Evolutionary conservation across 2,888 invertebrate genomes (phyloP).

Genomic region (Pharmacophagus antenor): DNA sequence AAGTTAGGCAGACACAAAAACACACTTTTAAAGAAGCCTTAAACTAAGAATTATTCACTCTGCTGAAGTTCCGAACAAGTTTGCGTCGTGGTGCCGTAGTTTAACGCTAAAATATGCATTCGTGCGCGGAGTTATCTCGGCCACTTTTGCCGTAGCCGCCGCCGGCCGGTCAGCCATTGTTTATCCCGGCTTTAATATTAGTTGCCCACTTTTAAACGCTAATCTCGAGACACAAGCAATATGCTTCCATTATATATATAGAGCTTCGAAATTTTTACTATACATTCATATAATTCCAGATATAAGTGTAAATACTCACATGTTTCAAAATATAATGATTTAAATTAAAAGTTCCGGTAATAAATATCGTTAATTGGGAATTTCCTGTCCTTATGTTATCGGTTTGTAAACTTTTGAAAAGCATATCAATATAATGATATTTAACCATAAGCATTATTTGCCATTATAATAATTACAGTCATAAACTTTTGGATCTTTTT

Average conservation of each 20-base stretch:
- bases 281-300: not conserved
- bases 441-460: not conserved
- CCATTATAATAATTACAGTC: not conserved
- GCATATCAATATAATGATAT: too few relatives aligned
- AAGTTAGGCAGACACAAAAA: conserved; percentile 35
- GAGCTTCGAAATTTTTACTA: not conserved
- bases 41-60: conserved; percentile 69
- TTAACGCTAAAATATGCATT: conserved; percentile 76
- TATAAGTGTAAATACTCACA: not conserved
- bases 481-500: too few relatives aligned
- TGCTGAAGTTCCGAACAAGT: conserved; percentile 67
- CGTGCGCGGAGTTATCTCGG: conserved; percentile 67
- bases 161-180: conserved; percentile 62
- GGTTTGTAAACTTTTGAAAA: not conserved
- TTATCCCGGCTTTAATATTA: conserved; percentile 63
- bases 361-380: too few relatives aligned
- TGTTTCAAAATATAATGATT: too few relatives aligned
- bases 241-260: conserved; percentile 23
- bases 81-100: conserved; percentile 63
- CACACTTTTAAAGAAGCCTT: conserved; percentile 49
- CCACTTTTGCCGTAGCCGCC: conserved; percentile 62
- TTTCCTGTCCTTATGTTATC: not conserved
- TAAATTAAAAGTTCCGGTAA: too few relatives aligned
- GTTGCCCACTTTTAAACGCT: conserved; percentile 42
- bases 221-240: conserved; percentile 36